phyloP scores from a whole-genome alignment of 2,797 vertebrate genomes.

The Tragelaphus eurycerus region DNA sequence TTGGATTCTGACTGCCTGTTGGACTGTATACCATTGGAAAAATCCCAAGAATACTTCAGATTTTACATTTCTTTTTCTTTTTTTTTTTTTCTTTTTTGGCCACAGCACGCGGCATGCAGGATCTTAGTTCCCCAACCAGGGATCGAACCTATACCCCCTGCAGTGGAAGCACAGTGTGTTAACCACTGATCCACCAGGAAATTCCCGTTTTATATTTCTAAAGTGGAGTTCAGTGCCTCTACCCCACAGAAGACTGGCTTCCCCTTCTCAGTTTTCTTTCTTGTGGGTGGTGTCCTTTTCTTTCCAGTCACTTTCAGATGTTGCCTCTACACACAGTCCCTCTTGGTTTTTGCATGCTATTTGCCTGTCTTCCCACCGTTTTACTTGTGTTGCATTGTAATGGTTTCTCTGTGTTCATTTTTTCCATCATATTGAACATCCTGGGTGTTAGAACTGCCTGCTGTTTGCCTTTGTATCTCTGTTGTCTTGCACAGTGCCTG shows the following conservation, averaged over 20 bases:
- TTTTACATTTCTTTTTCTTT: not conserved
- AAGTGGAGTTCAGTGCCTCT: not conserved
- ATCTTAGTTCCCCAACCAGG: not conserved
- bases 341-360: not conserved
- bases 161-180: not conserved
- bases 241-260: not conserved
- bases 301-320: not conserved
- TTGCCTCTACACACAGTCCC: not conserved
- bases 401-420: not conserved
- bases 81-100: not conserved
- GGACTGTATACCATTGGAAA: not conserved
- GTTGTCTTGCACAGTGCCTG: not conserved
- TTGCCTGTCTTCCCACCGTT: not conserved
- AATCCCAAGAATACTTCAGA: not conserved
- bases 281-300: not conserved
- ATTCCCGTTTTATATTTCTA: not conserved
- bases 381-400: not conserved
- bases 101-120: not conserved
- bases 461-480: not conserved
- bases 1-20: not conserved
- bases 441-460: not conserved
- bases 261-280: not conserved
- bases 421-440: not conserved
- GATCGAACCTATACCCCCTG: not conserved
- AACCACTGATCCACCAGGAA: not conserved